Conservation (phyloP, 2,888 invertebrate genomes). For the Pardosa pseudoannulata region DNA sequence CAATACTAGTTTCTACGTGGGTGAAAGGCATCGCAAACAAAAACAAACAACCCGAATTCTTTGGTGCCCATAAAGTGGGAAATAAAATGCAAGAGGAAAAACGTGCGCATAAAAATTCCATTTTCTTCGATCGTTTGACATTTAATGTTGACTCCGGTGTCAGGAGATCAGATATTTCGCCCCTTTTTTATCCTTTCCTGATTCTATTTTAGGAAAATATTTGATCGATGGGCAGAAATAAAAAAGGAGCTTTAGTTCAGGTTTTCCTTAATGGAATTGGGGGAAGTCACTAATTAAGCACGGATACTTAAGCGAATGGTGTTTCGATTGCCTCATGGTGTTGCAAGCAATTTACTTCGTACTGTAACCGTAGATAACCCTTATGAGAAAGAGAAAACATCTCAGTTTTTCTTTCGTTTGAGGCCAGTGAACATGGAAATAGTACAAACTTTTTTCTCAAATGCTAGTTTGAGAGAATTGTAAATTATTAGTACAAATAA, state of each 20-base stretch:
- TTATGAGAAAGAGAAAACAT: no score
- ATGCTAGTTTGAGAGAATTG: no score
- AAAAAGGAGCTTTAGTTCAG: not conserved
- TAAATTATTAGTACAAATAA: no score
- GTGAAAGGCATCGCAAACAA: not conserved
- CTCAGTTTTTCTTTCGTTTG: no score
- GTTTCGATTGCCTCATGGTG: no score
- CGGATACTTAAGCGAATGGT: no score
- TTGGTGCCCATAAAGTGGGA: not conserved
- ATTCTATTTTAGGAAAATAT: not conserved
- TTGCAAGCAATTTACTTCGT: no score
- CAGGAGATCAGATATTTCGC: not conserved
- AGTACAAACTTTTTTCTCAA: no score
- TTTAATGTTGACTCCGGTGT: not conserved
- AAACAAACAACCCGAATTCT: slow-evolving; percentile 1
- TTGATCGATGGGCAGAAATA: not conserved
- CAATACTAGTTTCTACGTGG: not conserved
- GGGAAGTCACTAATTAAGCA: not conserved
- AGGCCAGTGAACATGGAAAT: no score
- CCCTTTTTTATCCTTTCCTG: not conserved
- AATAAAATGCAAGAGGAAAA: not conserved
- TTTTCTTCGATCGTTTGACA: not conserved
- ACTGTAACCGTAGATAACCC: no score
- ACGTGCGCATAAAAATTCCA: not conserved
- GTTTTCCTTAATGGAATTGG: not conserved